Base-by-base conservation (phyloP, 2,888 invertebrate genomes). In the Eledona agricola region DNA sequence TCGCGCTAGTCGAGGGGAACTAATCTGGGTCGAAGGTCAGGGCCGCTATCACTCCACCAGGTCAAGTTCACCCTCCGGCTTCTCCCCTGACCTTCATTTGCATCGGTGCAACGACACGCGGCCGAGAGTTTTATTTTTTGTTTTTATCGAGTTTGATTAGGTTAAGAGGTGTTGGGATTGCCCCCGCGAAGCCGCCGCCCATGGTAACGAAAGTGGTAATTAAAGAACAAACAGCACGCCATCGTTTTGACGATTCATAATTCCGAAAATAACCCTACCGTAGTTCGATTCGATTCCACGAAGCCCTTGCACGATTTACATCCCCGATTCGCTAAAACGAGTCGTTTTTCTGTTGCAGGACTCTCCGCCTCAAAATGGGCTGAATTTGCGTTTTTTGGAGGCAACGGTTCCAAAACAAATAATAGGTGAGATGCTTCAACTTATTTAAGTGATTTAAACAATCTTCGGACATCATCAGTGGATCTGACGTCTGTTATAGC, bases 331-430 rank as follows among this genome's bases (percentile, higher is more conserved):
- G 13, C n/a, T 32, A 34, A 34, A 23, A n/a, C 9, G 25, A 15
- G 1, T 40, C 1, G 22, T 13, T 63, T 72, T 71, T 49, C n/a
- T n/a, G n/a, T n/a, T n/a, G n/a, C 68, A 72, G 72, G 63, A 63
- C 60, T 65, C 65, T 56, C 64, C 60, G 66, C 57, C 55, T 53
- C 70, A 72, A 62, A 63, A 74, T 75, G 75, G 75, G 75, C 70
- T 75, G 73, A 75, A 72, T 65, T 53, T 60, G 25, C 17, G 28
- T 29, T 49, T 23, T 31, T 28, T 38, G 38, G 49, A 49, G 29
- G 49, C 29, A 38, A 13, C 49, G 40, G 31, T 49, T 38, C 49
- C 37, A 19, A 47, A 47, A 22, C 29, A 49, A 37, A 49, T 20
- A 35, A 35, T 47, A 35, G 47, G 47, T 47, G 12, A 47, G 46